Conservation (phyloP, 2,888 invertebrate species). For the Mamestra brassicae region DNA sequence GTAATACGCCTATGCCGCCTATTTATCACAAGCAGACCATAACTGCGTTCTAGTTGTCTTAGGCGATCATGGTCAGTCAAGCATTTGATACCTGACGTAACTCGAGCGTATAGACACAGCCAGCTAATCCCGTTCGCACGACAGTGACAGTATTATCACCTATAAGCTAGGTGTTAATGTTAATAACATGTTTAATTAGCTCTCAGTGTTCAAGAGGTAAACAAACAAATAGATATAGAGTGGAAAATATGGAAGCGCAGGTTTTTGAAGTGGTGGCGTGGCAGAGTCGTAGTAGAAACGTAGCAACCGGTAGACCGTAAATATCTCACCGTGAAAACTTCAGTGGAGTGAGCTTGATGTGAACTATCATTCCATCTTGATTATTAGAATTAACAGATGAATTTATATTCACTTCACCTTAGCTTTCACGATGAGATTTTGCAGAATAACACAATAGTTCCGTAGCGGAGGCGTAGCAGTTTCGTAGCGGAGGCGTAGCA, state of each 20-base stretch:
- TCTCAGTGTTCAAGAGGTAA: not conserved
- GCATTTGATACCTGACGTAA: conserved; percentile 46
- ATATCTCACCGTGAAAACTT: too few relatives aligned
- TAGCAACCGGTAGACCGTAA: too few relatives aligned
- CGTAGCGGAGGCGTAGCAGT: not conserved
- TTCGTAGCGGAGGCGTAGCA: not conserved
- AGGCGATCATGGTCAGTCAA: conserved; percentile 37
- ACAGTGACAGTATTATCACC: conserved; percentile 17
- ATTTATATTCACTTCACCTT: too few relatives aligned
- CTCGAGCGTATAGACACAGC: conserved; percentile 19
- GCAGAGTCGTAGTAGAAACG: not conserved
- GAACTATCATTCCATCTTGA: too few relatives aligned
- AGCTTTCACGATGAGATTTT: too few relatives aligned
- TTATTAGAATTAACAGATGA: too few relatives aligned
- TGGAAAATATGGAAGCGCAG: conserved; percentile 1
- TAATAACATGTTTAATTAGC: conserved; percentile 44
- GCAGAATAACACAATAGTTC: too few relatives aligned
- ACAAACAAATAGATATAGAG: not conserved
- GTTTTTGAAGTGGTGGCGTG: not conserved
- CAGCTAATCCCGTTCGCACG: conserved; percentile 45
- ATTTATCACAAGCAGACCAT: not conserved
- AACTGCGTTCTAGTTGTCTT: conserved; percentile 16
- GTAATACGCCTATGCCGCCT: not conserved
- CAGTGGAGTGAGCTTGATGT: too few relatives aligned
- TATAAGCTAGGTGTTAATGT: conserved; percentile 42